These are phyloP conservation scores for Muscidifurax raptorellus DNA, from an alignment of 1,140 invertebrate genomes.

Conservation along the genomic window DNA sequence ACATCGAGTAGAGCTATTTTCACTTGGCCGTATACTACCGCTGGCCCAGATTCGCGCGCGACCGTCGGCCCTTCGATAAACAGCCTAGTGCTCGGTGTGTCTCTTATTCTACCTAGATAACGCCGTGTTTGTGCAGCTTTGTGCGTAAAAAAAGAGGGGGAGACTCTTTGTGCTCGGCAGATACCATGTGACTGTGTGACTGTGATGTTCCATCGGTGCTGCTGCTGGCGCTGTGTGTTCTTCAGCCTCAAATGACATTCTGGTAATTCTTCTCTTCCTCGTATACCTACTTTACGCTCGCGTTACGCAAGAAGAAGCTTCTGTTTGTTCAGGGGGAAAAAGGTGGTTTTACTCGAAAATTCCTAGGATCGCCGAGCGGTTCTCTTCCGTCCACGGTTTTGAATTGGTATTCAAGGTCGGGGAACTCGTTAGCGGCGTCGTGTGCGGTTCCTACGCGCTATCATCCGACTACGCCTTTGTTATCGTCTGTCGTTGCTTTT, in stretches of 20 bases:
- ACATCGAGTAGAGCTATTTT: background rate
- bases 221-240: background rate
- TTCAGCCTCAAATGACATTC: slow-evolving; percentile 18
- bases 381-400: background rate
- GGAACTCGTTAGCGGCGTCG: slow-evolving; percentile 1
- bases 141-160: no score
- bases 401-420: slow-evolving; percentile 19
- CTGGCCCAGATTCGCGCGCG: background rate
- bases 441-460: background rate
- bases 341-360: background rate
- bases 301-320: background rate
- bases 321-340: no score
- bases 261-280: slow-evolving; percentile 1
- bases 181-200: background rate
- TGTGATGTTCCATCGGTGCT: background rate
- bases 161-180: background rate
- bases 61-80: background rate
- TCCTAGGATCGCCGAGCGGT: background rate
- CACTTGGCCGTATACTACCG: background rate
- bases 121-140: background rate
- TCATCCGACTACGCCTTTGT: background rate
- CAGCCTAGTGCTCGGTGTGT: background rate
- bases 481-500: no score
- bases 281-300: background rate
- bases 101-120: no score